Percentiles rank a stretch among this genome's conserved stretches.
Evolutionary conservation across 2,113 vertebrate species (phyloP).

Genomic region (Stigmatopora nigra): DNA sequence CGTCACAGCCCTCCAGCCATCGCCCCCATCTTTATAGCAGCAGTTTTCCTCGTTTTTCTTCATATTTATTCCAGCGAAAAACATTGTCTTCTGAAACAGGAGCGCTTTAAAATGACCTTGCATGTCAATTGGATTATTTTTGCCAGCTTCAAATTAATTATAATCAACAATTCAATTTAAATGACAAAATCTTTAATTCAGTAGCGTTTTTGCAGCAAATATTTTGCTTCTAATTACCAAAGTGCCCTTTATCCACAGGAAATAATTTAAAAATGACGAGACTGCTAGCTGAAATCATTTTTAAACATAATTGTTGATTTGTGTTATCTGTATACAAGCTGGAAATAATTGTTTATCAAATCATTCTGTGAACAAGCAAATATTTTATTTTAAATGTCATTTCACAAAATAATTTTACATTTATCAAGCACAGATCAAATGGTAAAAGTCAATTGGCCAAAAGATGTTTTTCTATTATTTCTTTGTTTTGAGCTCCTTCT

Average conservation of each 20-base stretch:
- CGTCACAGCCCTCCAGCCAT: conserved; percentile 59
- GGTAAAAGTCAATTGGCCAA: not conserved
- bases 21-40: not conserved
- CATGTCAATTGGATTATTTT: not conserved
- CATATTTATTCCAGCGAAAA: not conserved
- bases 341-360: not conserved
- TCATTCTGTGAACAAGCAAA: not conserved
- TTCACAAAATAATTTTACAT: not conserved
- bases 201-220: not conserved
- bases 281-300: not conserved
- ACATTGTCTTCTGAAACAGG: not conserved
- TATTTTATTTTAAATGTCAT: not conserved
- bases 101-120: not conserved
- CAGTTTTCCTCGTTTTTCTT: not conserved
- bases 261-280: not conserved
- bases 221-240: not conserved
- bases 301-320: not conserved
- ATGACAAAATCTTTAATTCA: not conserved
- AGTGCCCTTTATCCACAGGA: not conserved
- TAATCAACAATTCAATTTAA: not conserved
- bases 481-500: too few species aligned
- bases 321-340: not conserved
- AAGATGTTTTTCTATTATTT: not conserved
- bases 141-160: not conserved
- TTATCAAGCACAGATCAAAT: not conserved